Evolutionary conservation across 1,140 invertebrate genomes (phyloP), one percentile per base, ranked within the genome.

Genomic region (Nilaparvata lugens): DNA sequence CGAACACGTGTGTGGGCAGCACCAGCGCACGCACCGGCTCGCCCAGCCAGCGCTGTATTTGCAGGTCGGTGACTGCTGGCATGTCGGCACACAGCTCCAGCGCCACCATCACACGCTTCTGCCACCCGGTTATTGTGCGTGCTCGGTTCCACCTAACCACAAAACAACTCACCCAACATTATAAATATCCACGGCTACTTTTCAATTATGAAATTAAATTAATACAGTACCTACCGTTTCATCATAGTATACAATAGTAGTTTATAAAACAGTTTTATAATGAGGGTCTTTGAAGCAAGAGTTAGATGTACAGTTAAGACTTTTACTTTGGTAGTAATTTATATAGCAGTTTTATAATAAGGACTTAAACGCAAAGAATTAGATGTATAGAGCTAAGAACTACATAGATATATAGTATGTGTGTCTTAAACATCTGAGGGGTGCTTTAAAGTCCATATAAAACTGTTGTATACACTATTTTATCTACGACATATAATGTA

Each of bases 11-110:
- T 4, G 93, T 93, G 11, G 90, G 85, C 21, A 98, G 72, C 38
- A 95, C 77, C n/a, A 96, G 74, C 62, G 85, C 87, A 71, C 85
- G 91, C 0, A 98, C 79, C 16, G 93, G 93, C 77, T 98, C 95
- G 5, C 93, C 92, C 14, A 93, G 69, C 95, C 95, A 98, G 59
- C 93, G 81, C 19, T 86, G 78, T 16, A 97, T 74, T 64, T 85
- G 75, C 18, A 79, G 75, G 23, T 80, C 71, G 9, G 78, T 74
- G 21, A 80, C 72, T 7, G 78, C 74, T 18, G 90, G 90, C 0
- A 88, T 70, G 71, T 94, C 82, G 25, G 76, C 63, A 51, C 74
- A 79, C 11, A 89, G 60, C 69, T 87, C 80, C 54, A 89, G 71
- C 4, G 79, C 79, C 55, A 96, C 74, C 53, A 84, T 86, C 19